phyloP scores from a whole-genome alignment of 1,140 invertebrate genomes.

The Caenorhabditis briggsae region DNA sequence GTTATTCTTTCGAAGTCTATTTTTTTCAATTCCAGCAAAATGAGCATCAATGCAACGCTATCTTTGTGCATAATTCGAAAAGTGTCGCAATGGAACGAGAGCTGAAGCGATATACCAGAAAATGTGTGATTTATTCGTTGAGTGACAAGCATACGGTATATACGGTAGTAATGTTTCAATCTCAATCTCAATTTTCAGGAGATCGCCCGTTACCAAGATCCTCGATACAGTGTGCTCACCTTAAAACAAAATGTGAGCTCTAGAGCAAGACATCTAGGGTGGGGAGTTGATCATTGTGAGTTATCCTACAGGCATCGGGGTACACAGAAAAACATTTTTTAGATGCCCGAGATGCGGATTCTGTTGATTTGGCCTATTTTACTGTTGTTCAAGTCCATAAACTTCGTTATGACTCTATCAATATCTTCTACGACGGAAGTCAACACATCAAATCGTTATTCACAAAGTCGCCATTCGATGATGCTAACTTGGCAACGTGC shows the following conservation, averaged over 20 bases:
- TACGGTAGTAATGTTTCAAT: not conserved
- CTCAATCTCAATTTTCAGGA: not conserved
- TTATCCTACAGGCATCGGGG: not conserved
- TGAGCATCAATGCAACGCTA: conserved; percentile 24
- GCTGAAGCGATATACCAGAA: conserved; percentile 8
- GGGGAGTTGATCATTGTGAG: conserved; percentile 47
- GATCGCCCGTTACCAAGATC: conserved; percentile 30
- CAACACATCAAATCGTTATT: conserved; percentile 12
- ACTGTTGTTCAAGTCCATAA: conserved; percentile 40
- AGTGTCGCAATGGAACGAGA: conserved; percentile 46
- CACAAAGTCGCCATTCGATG: conserved; percentile 29
- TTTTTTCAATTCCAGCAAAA: not conserved
- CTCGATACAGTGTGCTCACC: conserved; percentile 30
- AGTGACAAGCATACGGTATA: conserved; percentile 12
- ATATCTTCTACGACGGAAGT: conserved; percentile 50
- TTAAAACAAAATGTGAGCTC: conserved; percentile 14
- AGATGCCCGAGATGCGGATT: conserved; percentile 22
- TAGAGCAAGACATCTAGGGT: conserved; percentile 20
- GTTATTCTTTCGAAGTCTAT: not conserved
- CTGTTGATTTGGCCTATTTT: conserved; percentile 34
- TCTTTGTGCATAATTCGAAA: conserved; percentile 7
- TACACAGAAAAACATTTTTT: not conserved
- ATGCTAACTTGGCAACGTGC: conserved; percentile 27
- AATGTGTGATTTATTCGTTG: conserved; percentile 36
- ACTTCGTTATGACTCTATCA: conserved; percentile 33